Evolutionary conservation across 2,113 vertebrate species (phyloP), one percentile per base, ranked within the genome.

Genomic region (Rutilus rutilus): DNA sequence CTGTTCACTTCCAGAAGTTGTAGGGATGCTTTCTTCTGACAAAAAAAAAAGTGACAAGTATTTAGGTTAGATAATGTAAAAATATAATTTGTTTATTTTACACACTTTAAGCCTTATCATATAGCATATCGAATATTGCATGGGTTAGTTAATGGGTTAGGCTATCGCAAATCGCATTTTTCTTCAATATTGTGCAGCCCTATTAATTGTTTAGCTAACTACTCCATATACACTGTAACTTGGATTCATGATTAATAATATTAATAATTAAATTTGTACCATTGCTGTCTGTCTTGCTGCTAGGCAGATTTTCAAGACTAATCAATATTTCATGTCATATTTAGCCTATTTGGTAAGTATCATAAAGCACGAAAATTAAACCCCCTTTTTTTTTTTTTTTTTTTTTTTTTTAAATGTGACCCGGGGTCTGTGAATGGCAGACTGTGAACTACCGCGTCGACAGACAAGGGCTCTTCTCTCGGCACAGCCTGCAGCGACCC

Each of bases 401-500:
- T 47, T 3, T 50, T 50, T 50, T 5, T 52, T 52, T 15, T 1
- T 5, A 17, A 73, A 45, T 23, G 42, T 75, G 73, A 50, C 42
- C 39, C 73, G 0, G 5, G 71, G 52, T 42, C 33, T 84, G 54
- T 21, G 21, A 60, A 17, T 27, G 15, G 42, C 33, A 39, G 23
- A 47, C 30, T 82, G 78, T 76, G 54, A 23, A 64, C 14, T 7
- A 27, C 21, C 42, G 57, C 69, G 69, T 74, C 64, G 27, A 33
- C 64, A 67, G 64, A 67, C 64, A 15, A 17, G 64, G 27, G 27
- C 15, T 59, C 62, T 52, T 52, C 15, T 33, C 27, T 33, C 27
- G 42, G 10, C 27, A 47, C 69, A 82, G 59, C 42, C 73, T 30
- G 74, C 78, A 81, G 76, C 67, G 65, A 80, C 83, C 80, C 21